phyloP scores from a whole-genome alignment of 1,140 invertebrate genomes.

The Bradynema listronoti region DNA sequence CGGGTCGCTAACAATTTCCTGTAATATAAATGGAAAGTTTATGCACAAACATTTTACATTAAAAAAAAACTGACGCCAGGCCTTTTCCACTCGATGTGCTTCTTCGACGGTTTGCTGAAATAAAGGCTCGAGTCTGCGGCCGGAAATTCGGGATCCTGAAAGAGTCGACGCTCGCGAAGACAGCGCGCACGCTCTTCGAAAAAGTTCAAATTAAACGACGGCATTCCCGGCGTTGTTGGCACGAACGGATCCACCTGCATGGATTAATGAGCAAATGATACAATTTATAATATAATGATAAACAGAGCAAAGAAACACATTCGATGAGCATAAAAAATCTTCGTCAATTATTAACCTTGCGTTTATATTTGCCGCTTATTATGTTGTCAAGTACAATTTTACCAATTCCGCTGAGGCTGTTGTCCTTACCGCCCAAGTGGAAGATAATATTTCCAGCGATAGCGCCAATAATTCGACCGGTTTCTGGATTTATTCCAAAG shows the following conservation, averaged over 20 bases:
- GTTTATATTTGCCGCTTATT: constrained; percentile 46
- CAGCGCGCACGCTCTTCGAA: neutral
- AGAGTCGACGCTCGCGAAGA: constrained; percentile 62
- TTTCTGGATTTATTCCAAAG: constrained; percentile 39
- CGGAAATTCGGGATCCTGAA: constrained; percentile 69
- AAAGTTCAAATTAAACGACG: constrained; percentile 24
- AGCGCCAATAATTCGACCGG: constrained; percentile 47
- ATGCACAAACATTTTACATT: constrained; percentile 1
- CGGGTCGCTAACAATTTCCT: constrained; percentile 83
- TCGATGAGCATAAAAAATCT: neutral
- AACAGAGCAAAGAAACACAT: constrained; percentile 11
- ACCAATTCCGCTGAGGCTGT: constrained; percentile 43
- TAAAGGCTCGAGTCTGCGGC: constrained; percentile 63
- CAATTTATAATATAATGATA: constrained; percentile 11
- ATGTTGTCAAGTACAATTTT: constrained; percentile 52
- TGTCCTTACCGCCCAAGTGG: constrained; percentile 48
- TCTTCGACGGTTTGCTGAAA: constrained; percentile 60
- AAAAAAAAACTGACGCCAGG: constrained; percentile 57
- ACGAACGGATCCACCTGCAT: constrained; percentile 12
- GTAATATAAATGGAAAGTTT: too few species aligned
- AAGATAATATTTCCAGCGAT: constrained; percentile 51
- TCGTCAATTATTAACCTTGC: constrained; percentile 26
- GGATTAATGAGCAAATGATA: constrained; percentile 9
- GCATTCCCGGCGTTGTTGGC: constrained; percentile 8
- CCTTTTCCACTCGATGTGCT: constrained; percentile 60